Evolutionary conservation across 2,888 invertebrate genomes (phyloP).

Genomic region (Apamea anceps): DNA sequence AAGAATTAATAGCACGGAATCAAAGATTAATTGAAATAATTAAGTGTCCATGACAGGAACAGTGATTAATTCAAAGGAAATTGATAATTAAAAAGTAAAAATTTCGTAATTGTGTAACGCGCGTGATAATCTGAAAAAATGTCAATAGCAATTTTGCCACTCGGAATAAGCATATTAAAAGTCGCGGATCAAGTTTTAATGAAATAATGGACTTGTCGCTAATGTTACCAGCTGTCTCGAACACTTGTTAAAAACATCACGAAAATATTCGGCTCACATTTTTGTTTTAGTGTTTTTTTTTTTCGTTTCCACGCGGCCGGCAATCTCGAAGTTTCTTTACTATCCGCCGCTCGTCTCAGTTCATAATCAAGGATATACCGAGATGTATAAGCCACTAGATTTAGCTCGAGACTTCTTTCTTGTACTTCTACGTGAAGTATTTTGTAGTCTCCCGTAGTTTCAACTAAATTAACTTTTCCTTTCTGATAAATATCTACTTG

Average conservation of each 20-base stretch:
- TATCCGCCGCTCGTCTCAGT: constrained; percentile 28
- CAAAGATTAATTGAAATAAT: constrained; percentile 46
- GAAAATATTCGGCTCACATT: constrained; percentile 53
- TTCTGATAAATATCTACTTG: constrained; percentile 42
- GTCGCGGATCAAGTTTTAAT: constrained; percentile 75
- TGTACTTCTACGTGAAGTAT: constrained; percentile 20
- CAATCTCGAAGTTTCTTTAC: constrained; percentile 53
- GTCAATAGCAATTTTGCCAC: constrained; percentile 61
- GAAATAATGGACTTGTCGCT: constrained; percentile 72
- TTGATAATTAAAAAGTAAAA: constrained; percentile 37
- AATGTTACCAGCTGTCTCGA: constrained; percentile 72
- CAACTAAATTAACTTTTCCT: constrained; percentile 38
- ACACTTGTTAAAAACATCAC: constrained; percentile 70
- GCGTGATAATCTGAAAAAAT: constrained; percentile 46
- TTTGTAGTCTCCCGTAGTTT: constrained; percentile 35
- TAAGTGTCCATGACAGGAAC: constrained; percentile 31
- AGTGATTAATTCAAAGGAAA: constrained; percentile 37
- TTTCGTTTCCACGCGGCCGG: constrained; percentile 28
- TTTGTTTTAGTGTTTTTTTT: constrained; percentile 40
- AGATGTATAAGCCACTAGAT: constrained; percentile 49
- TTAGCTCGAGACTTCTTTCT: constrained; percentile 27
- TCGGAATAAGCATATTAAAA: constrained; percentile 64
- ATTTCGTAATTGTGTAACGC: constrained; percentile 22
- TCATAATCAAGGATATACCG: constrained; percentile 47
- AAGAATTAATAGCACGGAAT: constrained; percentile 39